phyloP scores from a whole-genome alignment of 2,113 vertebrate species.

The Alouatta palliata region DNA sequence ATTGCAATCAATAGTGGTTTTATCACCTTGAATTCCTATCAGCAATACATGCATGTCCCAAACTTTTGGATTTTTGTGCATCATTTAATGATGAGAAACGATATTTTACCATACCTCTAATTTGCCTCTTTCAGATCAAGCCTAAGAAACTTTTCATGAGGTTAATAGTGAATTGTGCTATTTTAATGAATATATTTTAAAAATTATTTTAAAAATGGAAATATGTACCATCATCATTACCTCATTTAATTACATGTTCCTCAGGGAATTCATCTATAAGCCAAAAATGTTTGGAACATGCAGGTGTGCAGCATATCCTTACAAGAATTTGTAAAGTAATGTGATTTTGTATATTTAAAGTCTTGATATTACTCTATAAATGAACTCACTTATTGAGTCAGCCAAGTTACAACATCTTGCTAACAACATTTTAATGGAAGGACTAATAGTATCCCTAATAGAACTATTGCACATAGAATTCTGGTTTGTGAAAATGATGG shows the following conservation, averaged over 20 bases:
- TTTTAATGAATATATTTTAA: background rate
- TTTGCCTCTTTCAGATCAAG: background rate
- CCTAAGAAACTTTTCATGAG: background rate
- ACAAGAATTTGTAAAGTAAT: conserved; percentile 57
- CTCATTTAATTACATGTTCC: background rate
- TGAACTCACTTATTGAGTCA: conserved; percentile 62
- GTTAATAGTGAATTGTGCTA: background rate
- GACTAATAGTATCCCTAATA: background rate
- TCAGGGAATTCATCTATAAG: background rate
- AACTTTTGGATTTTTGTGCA: background rate
- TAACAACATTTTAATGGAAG: conserved; percentile 60
- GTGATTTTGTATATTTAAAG: conserved; percentile 55
- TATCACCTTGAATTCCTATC: background rate
- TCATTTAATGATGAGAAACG: background rate
- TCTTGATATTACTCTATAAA: conserved; percentile 63
- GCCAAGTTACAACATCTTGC: conserved; percentile 60
- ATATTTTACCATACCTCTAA: background rate
- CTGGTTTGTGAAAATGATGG: conserved; percentile 41
- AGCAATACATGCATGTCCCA: background rate
- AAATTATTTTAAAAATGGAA: background rate
- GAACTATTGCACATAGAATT: background rate
- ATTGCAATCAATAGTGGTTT: background rate
- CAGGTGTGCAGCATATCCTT: background rate
- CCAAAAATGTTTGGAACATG: background rate
- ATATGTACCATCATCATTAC: background rate